Evolutionary conservation across 2,797 vertebrate genomes (phyloP).

Genomic region (Neosilurus hyrtlii): DNA sequence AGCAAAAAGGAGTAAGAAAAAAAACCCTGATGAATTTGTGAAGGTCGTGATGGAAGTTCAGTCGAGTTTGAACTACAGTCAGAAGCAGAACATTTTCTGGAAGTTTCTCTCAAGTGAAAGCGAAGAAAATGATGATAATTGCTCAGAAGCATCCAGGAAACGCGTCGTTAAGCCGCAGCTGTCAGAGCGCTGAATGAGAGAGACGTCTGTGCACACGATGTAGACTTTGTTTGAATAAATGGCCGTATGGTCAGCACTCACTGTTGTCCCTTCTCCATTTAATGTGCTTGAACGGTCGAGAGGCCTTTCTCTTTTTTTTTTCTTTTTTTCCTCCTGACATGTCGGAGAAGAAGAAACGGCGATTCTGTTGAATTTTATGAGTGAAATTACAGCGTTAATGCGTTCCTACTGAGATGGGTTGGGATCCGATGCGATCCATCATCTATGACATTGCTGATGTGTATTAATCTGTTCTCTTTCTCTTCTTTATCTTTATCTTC

Average conservation of each 20-base stretch:
- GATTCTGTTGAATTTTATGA: not conserved
- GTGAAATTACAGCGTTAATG: not conserved
- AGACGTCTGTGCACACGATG: not conserved
- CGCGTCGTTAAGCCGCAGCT: not conserved
- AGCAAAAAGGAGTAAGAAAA: not conserved
- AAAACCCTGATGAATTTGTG: not conserved
- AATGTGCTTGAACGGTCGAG: not conserved
- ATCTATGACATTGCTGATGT: not conserved
- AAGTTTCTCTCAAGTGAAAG: not conserved
- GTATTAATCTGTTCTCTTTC: conserved; percentile 20
- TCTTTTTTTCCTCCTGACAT: not conserved
- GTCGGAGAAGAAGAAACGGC: not conserved
- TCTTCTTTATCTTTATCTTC: not conserved
- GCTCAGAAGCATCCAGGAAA: not conserved
- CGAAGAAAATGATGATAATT: not conserved
- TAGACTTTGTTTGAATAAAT: not conserved
- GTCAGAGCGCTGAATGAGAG: not conserved
- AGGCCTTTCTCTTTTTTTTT: no score
- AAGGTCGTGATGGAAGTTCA: not conserved
- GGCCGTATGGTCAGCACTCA: not conserved
- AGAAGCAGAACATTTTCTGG: not conserved
- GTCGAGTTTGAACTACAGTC: not conserved
- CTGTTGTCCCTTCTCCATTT: not conserved
- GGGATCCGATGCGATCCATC: not conserved
- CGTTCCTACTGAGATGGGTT: not conserved